These are phyloP conservation scores for Lineus longissimus DNA, from an alignment of 1,140 invertebrate genomes.

Conservation along the genomic window DNA sequence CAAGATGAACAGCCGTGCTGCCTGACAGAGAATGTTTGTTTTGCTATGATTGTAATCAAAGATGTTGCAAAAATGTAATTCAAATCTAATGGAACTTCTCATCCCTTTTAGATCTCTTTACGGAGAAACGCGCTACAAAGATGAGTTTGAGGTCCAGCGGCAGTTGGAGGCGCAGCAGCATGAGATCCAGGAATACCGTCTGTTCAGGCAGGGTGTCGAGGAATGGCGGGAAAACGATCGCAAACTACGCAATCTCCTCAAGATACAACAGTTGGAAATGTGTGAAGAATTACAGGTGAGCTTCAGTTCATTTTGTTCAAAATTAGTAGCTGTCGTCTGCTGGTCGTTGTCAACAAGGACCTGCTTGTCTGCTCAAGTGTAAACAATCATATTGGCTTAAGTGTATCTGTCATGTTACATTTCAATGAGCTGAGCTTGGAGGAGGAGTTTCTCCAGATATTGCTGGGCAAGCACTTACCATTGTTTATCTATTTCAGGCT, in stretches of 20 bases:
- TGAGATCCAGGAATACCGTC: conserved; percentile 42
- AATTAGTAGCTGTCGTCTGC: background rate
- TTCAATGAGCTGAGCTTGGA: background rate
- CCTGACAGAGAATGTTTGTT: too few species aligned
- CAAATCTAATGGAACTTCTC: too few species aligned
- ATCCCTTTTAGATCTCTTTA: background rate
- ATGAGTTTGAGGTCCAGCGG: conserved; percentile 37
- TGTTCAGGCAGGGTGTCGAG: conserved; percentile 43
- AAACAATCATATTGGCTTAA: background rate
- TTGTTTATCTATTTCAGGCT: conserved; percentile 27
- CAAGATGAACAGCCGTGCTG: too few species aligned
- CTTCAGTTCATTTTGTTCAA: background rate
- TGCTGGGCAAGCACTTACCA: background rate
- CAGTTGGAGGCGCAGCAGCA: conserved; percentile 37
- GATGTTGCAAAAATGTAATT: too few species aligned
- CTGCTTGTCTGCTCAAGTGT: background rate
- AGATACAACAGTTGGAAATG: conserved; percentile 42
- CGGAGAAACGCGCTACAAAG: conserved; percentile 31
- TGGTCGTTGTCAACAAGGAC: background rate
- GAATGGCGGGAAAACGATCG: conserved; percentile 41
- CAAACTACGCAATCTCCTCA: conserved; percentile 35
- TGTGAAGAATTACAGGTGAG: conserved; percentile 47
- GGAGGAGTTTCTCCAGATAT: background rate
- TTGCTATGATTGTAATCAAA: too few species aligned
- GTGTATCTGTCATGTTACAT: background rate